Evolutionary conservation across 2,888 invertebrate species (phyloP), one percentile per base, ranked within the genome.

Genomic region (Leptinotarsa juncta): DNA sequence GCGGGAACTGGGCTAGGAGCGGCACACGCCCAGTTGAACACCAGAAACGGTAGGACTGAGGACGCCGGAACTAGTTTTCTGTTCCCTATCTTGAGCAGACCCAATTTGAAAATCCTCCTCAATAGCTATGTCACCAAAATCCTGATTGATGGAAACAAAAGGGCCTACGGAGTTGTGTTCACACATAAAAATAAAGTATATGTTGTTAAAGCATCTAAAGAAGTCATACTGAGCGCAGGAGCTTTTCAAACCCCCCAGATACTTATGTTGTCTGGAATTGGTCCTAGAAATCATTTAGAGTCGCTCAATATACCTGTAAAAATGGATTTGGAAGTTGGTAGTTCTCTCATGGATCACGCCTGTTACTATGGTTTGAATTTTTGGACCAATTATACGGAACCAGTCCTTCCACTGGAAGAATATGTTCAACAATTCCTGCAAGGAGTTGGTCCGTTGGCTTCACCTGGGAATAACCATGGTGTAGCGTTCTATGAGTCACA

Each of bases 211-310:
- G 95, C 94, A 5, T 90, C 89, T 4, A 94, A 92, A 78, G 96
- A 95, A 87, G 91, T 96, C 1, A 91, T 96, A 70, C 86, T 96
- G 15, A 91, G 93, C 14, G 95, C 94, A 0, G 96, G 96, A 4
- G 88, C 94, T 0, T 92, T 96, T 32, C 95, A 94, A 77, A 94
- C 95, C 0, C 95, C 96, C 0, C 96, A 96, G 84, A 86, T 96
- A 12, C 87, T 97, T 65, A 93, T 96, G 94, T 86, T 96, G 16
- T 96, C 96, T 0, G 96, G 96, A 14, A 89, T 96, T 49, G 94
- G 94, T 0, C 94, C 94, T 0, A 87, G 85, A 23, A 87, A 90
- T 0, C 91, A 94, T 83, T 87, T 94, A 5, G 82, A 85, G 10
- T 88, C 91, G 49, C 83, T 92, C 14, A 89, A 89, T 2, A 93